These are phyloP conservation scores for Berghia stephanieae DNA, from an alignment of 1,140 invertebrate species.

Conservation along the genomic window DNA sequence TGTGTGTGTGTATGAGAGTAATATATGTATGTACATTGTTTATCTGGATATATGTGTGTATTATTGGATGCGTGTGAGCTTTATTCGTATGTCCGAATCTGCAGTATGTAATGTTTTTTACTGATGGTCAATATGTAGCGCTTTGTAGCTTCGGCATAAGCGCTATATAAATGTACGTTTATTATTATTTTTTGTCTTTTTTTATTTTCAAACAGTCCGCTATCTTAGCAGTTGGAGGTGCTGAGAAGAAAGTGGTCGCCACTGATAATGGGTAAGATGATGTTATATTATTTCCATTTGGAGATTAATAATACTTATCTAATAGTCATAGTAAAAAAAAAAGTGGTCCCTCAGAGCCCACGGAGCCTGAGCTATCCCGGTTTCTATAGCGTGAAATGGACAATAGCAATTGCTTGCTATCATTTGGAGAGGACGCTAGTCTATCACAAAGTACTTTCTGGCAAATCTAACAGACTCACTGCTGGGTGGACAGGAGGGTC, in stretches of 20 bases:
- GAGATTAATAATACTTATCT: neutral
- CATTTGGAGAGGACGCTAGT: neutral
- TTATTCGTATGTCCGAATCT: too few relatives aligned
- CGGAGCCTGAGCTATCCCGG: neutral
- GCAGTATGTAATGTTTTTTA: too few relatives aligned
- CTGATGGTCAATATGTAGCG: too few relatives aligned
- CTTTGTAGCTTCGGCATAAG: too few relatives aligned
- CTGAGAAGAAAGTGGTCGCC: constrained; percentile 70
- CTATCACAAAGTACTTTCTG: too few relatives aligned
- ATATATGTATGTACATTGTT: too few relatives aligned
- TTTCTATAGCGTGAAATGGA: neutral
- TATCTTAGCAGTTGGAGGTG: constrained; percentile 75
- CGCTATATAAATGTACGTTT: too few relatives aligned
- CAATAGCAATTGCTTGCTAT: neutral
- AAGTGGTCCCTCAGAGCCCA: neutral
- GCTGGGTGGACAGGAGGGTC: too few relatives aligned
- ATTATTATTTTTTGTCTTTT: too few relatives aligned
- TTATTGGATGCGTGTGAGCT: too few relatives aligned
- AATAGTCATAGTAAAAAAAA: neutral
- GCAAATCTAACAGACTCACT: too few relatives aligned
- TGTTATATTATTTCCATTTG: constrained; percentile 10
- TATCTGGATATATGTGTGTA: neutral
- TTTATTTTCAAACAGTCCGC: constrained; percentile 66
- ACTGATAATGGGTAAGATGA: constrained; percentile 66
- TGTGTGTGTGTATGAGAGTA: neutral